Evolutionary conservation across 2,888 invertebrate genomes (phyloP).

Genomic region (Leucoma salicis): DNA sequence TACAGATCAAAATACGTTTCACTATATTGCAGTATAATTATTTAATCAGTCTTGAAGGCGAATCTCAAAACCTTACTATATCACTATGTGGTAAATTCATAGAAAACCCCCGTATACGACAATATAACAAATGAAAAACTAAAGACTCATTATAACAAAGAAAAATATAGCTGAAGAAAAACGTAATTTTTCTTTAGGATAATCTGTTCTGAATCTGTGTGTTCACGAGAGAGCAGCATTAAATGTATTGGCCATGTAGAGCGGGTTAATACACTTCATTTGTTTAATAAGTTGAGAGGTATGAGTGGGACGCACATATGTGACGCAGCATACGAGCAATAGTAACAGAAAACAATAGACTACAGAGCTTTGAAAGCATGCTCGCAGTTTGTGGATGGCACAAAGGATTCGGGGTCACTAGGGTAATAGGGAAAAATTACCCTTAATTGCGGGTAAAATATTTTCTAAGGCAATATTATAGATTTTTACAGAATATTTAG

Average conservation of each 20-base stretch:
- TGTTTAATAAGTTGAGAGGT: slow-evolving; percentile 44
- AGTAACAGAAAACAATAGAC: slow-evolving; percentile 49
- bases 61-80: no score
- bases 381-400: slow-evolving; percentile 60
- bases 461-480: neutral
- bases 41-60: no score
- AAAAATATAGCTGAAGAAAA: no score
- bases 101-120: no score
- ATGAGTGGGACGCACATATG: slow-evolving; percentile 33
- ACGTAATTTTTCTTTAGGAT: no score
- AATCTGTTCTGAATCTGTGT: no score
- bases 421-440: slow-evolving; percentile 36
- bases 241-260: slow-evolving; percentile 6
- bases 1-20: no score
- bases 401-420: slow-evolving; percentile 63
- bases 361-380: slow-evolving; percentile 55
- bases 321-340: slow-evolving; percentile 23
- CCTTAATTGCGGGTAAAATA: slow-evolving; percentile 39
- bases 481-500: no score
- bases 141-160: no score
- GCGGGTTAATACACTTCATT: slow-evolving; percentile 33
- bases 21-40: no score
- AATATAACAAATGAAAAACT: no score
- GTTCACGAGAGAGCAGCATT: neutral
- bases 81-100: no score